Base-by-base conservation (phyloP, 2,797 vertebrate genomes). In the Podarcis lilfordi region DNA sequence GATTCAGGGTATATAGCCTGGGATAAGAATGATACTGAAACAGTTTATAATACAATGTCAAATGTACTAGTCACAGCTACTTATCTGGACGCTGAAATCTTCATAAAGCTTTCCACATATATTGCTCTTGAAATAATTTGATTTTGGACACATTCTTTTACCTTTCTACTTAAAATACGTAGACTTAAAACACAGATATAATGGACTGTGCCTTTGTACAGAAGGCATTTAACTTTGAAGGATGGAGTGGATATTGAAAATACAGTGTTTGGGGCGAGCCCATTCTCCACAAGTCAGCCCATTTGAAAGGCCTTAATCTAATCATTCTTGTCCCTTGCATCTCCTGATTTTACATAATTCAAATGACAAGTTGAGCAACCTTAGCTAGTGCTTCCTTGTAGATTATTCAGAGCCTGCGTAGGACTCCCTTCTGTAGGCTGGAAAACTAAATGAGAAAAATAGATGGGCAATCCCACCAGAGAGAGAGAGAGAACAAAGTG, bases 341-440 rank as follows among this genome's bases (percentile, higher is more conserved):
- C 89, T 94, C 59, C 68, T 90, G 86, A 89, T 94, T 94, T 93
- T 90, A 43, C 68, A 72, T 92, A 75, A 64, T 89, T 90, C 59
- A 95, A 85, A 86, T 91, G 90, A 94, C 89, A 94, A 96, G 91
- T 92, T 93, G 91, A 72, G n/a, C 83, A 80, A 89, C 84, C 88
- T 81, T 89, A 85, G 88, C 88, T 89, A 69, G 80, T 66, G 89
- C 13, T 92, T 68, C 81, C 84, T 85, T 86, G 80, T 77, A 74
- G 91, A 92, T 94, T 94, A 93, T 88, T 95, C 84, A 84, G 85
- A 72, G 86, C 92, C 93, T 93, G 78, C n/a, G 68, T 64, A 23
- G 61, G 90, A 90, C 82, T 87, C 80, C 86, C 78, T 92, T 88
- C 84, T 86, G 91, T 91, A 89, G 95, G 91, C 89, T 40, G 77